Base-by-base conservation (phyloP, 2,113 vertebrate species). In the Desmodus rotundus region DNA sequence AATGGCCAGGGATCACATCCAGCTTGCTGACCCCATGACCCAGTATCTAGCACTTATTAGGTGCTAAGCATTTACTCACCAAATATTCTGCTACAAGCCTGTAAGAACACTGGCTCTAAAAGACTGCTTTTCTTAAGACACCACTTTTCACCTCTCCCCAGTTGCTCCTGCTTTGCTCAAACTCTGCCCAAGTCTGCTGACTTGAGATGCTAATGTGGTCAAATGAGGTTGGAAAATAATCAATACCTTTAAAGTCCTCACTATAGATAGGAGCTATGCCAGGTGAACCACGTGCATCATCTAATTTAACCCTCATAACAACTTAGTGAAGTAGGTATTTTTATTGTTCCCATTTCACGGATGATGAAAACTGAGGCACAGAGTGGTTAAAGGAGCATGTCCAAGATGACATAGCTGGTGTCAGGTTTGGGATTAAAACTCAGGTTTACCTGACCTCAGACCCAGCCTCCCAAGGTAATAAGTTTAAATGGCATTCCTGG, bases 211-310 rank as follows among this genome's bases (percentile, higher is more conserved):
- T 31, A n/a, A 70, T 24, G 6, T 2, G 31, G 63, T 52, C 85
- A n/a, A n/a, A 28, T 33, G 43, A 67, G 15, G 13, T 33, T 10
- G 33, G 28, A 31, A 72, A 56, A 28, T 17, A 12, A 63, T 38
- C 2, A 2, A 7, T 38, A 22, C 58, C 12, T 70, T 65, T 58
- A 14, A 74, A 68, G 52, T n/a, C 15, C 5, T 91, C 24, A 36
- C n/a, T 36, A 3, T 10, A 3, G 1, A 4, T 12, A 24, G 33
- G 31, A 54, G 36, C 10, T 0, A 2, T 74, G 9, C 22, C 1
- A 0, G 13, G 28, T 4, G 16, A 26, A 38, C 36, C 28, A 4
- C 0, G 4, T 6, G 16, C 2, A 11, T 41, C 6, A 4, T 33
- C 61, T 28, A 10, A 9, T 56, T 41, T 36, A 24, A 33, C 22